Conservation (phyloP, 2,113 vertebrate genomes). For the Orcinus orca region DNA sequence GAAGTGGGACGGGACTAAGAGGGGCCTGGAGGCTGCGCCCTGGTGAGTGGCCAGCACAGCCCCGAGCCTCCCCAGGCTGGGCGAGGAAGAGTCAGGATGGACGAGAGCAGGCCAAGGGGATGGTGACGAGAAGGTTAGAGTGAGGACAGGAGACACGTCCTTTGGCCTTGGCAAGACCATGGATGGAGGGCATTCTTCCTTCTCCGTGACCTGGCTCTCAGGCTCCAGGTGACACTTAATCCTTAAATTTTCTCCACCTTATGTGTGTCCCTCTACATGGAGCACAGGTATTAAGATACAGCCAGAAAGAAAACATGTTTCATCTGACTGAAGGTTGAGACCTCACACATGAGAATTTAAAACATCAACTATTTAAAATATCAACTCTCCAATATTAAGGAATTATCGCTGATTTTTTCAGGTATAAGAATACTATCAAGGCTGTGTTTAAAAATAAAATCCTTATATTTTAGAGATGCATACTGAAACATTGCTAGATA, state of each 20-base stretch:
- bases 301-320: neutral
- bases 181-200: accelerated
- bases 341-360: neutral
- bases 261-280: neutral
- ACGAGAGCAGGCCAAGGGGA: no score
- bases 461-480: neutral
- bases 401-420: neutral
- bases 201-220: neutral
- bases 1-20: neutral
- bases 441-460: neutral
- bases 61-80: neutral
- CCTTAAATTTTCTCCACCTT: neutral
- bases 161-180: accelerated
- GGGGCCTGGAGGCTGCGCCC: neutral
- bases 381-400: neutral
- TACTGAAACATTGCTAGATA: neutral
- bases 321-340: no score
- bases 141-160: accelerated
- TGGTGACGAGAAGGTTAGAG: accelerated
- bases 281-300: neutral
- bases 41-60: neutral
- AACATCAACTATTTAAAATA: neutral
- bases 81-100: neutral
- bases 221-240: neutral
- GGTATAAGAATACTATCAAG: neutral